A percentile compares a stretch with the other conserved stretches of the same genome.
phyloP scores from a whole-genome alignment of 2,888 invertebrate genomes.

The Dysmachus trigonus region DNA sequence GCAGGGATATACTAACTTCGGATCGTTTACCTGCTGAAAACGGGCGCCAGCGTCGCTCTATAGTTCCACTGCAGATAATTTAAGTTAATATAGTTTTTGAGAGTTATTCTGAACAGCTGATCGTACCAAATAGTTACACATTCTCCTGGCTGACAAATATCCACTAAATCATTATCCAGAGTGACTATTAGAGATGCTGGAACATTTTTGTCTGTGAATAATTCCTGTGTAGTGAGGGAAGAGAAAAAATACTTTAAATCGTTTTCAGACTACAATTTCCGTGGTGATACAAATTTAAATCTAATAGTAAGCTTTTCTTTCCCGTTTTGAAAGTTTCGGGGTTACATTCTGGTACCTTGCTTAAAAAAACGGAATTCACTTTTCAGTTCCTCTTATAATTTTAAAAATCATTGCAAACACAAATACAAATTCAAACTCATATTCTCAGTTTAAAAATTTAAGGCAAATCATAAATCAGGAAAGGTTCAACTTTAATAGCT shows the following conservation, averaged over 20 bases:
- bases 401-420: not conserved
- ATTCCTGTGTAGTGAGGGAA: constrained; percentile 70
- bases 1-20: constrained; percentile 48
- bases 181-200: constrained; percentile 81
- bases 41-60: constrained; percentile 78
- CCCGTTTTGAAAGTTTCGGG: too few species aligned
- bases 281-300: too few species aligned
- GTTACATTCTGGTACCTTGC: too few species aligned
- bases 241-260: not conserved
- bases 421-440: not conserved
- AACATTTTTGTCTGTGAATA: constrained; percentile 75
- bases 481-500: too few species aligned
- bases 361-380: too few species aligned
- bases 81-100: not conserved
- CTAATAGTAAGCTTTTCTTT: too few species aligned
- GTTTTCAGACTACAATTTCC: too few species aligned
- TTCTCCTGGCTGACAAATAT: constrained; percentile 88
- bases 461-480: not conserved
- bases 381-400: too few species aligned
- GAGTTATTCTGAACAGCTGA: constrained; percentile 15
- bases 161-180: constrained; percentile 86
- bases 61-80: constrained; percentile 72
- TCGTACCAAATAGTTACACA: constrained; percentile 81
- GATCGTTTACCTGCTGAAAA: constrained; percentile 64
- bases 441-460: not conserved